Conservation (phyloP, 2,113 vertebrate species). For the Sinocyclocheilus grahami region DNA sequence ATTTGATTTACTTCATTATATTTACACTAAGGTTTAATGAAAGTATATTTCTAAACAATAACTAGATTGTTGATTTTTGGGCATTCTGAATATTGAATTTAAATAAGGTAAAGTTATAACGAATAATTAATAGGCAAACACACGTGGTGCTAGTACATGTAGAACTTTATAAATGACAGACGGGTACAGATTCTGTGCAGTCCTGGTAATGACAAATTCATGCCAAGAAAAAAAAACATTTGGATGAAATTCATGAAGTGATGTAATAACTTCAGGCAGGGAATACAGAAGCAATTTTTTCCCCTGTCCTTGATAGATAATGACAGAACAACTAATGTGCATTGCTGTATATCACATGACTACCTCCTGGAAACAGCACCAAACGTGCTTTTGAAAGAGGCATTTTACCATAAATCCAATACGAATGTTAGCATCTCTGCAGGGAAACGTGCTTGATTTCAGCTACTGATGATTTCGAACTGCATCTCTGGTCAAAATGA, state of each 20-base stretch:
- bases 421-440: conserved; percentile 5
- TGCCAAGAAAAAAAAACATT: neutral
- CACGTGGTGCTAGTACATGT: neutral
- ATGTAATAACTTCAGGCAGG: neutral
- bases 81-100: neutral
- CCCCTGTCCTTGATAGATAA: neutral
- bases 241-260: conserved; percentile 18
- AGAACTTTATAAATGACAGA: neutral
- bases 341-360: neutral
- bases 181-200: neutral
- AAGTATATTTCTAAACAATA: neutral
- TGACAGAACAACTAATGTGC: conserved; percentile 13
- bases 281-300: conserved; percentile 21
- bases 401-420: conserved; percentile 34
- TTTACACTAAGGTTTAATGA: neutral
- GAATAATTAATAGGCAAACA: neutral
- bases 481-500: conserved; percentile 10
- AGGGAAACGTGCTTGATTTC: conserved; percentile 39
- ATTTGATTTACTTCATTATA: neutral
- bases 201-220: conserved; percentile 1
- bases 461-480: neutral
- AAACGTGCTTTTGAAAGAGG: neutral
- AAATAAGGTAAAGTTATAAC: neutral
- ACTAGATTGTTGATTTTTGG: neutral
- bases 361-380: neutral